phyloP scores from a whole-genome alignment of 2,797 vertebrate genomes.

The Coracias cyanogaster region DNA sequence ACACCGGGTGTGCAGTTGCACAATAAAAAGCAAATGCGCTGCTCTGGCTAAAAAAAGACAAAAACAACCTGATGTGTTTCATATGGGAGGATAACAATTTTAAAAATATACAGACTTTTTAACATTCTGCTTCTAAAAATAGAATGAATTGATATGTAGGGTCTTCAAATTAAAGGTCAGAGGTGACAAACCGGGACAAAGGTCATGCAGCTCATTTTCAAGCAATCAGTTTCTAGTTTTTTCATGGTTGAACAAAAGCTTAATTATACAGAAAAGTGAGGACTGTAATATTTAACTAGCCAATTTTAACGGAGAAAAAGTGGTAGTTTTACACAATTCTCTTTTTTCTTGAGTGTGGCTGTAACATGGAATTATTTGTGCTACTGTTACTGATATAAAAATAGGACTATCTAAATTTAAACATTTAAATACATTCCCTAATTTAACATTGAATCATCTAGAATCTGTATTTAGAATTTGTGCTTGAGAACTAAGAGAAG shows the following conservation, averaged over 20 bases:
- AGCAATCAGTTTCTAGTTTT: conserved; percentile 78
- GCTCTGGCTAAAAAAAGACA: not conserved
- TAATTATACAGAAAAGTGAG: conserved; percentile 75
- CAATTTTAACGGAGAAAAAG: conserved; percentile 13
- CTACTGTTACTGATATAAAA: not conserved
- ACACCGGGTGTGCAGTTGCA: not conserved
- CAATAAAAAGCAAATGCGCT: not conserved
- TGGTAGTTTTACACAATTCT: not conserved
- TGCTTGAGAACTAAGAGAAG: not conserved
- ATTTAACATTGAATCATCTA: not conserved
- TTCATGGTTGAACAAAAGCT: conserved; percentile 79
- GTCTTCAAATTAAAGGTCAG: conserved; percentile 84
- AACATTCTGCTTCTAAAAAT: conserved; percentile 78
- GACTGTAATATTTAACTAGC: conserved; percentile 63
- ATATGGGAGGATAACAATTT: not conserved
- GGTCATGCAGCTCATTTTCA: conserved; percentile 81
- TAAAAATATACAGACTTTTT: conserved; percentile 42
- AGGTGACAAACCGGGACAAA: conserved; percentile 81
- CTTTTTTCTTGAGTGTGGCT: conserved; percentile 12
- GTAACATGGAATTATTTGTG: not conserved
- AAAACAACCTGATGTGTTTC: not conserved
- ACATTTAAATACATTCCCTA: not conserved
- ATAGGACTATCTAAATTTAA: not conserved
- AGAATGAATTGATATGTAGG: conserved; percentile 76
- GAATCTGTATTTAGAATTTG: not conserved